Percentiles rank a stretch among this genome's conserved stretches.
These are phyloP conservation scores for Dreissena rostriformis DNA, from an alignment of 1,140 invertebrate species.

Conservation along the genomic window DNA sequence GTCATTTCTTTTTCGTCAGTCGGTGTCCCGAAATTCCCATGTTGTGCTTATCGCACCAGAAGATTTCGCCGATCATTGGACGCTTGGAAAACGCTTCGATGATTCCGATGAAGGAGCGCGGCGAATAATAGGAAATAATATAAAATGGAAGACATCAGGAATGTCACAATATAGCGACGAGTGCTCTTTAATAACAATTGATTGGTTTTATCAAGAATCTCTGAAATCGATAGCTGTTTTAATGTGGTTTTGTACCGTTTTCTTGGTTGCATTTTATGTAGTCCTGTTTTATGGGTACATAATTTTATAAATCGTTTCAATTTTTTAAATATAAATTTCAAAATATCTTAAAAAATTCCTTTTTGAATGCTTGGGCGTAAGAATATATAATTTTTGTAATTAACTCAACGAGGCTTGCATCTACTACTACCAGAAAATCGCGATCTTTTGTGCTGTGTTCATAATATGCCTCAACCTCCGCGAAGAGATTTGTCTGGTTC, in stretches of 20 bases:
- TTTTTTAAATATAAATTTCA: too few species aligned
- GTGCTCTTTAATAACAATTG: constrained; percentile 22
- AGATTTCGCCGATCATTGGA: constrained; percentile 32
- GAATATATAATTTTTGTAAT: too few species aligned
- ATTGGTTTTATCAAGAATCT: constrained; percentile 17
- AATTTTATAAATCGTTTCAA: background rate
- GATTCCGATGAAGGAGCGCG: constrained; percentile 20
- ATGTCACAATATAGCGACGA: constrained; percentile 40
- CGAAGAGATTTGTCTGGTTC: background rate
- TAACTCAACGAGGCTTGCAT: too few species aligned
- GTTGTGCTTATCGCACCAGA: constrained; percentile 34
- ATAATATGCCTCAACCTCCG: background rate
- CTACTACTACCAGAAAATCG: too few species aligned
- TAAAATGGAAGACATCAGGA: constrained; percentile 14
- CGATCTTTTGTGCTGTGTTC: background rate
- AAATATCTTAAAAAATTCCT: too few species aligned
- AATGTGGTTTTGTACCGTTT: background rate
- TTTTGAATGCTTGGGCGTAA: too few species aligned
- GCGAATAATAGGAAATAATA: constrained; percentile 40
- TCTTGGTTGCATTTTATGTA: background rate
- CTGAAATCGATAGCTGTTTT: constrained; percentile 12
- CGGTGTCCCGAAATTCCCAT: constrained; percentile 11
- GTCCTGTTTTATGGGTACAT: background rate
- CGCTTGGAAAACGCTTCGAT: constrained; percentile 15
- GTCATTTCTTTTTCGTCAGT: constrained; percentile 29